Percentiles rank a stretch among this genome's conserved stretches.
These are phyloP conservation scores for Ptiloglossa arizonensis DNA, from an alignment of 1,140 invertebrate species.

Conservation along the genomic window DNA sequence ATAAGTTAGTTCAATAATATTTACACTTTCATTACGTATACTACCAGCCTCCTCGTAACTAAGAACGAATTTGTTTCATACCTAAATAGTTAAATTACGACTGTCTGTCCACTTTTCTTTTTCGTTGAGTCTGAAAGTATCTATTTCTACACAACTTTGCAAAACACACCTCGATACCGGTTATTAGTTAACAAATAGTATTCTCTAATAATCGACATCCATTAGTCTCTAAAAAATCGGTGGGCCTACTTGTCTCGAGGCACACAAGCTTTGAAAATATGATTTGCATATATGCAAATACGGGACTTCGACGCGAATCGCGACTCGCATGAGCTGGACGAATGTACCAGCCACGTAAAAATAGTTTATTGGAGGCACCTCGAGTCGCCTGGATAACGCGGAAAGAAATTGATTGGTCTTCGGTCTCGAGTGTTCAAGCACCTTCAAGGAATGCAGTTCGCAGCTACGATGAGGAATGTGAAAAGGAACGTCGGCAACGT, in stretches of 20 bases:
- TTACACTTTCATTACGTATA: too few species aligned
- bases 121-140: too few species aligned
- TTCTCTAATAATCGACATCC: slow-evolving; percentile 24
- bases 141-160: not conserved
- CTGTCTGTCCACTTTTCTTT: too few species aligned
- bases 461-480: slow-evolving; percentile 6
- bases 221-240: slow-evolving; percentile 33
- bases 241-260: not conserved
- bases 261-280: slow-evolving; percentile 20
- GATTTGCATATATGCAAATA: slow-evolving; percentile 50
- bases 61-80: too few species aligned
- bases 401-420: slow-evolving; percentile 33
- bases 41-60: too few species aligned
- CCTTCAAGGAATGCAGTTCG: slow-evolving; percentile 13
- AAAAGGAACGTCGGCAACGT: not conserved
- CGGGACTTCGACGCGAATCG: slow-evolving; percentile 16
- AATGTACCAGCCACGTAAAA: not conserved
- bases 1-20: too few species aligned
- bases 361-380: slow-evolving; percentile 2
- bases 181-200: slow-evolving; percentile 21
- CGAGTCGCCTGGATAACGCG: not conserved
- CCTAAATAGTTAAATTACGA: too few species aligned
- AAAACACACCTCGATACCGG: too few species aligned
- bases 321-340: not conserved
- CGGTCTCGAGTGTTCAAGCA: not conserved